Evolutionary conservation across 2,888 invertebrate genomes (phyloP).

Genomic region (Pristionchus entomophagus): DNA sequence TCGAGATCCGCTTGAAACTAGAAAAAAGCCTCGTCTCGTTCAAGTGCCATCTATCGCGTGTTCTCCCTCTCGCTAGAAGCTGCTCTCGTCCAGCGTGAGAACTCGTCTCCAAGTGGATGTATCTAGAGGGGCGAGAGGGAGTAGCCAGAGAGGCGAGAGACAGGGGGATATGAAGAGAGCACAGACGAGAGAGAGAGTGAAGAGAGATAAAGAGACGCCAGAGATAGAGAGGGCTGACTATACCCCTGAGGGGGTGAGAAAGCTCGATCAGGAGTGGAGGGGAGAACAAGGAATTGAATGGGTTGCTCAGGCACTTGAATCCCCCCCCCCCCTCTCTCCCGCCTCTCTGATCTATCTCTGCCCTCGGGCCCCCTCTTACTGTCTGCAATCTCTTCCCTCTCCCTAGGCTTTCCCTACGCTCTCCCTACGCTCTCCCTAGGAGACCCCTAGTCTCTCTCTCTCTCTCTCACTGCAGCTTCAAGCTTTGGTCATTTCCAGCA

Average conservation of each 20-base stretch:
- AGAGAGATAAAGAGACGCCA: not conserved
- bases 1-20: not conserved
- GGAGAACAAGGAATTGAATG: conserved; percentile 29
- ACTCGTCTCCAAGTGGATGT: not conserved
- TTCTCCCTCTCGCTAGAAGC: not conserved
- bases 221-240: not conserved
- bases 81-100: not conserved
- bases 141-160: not conserved
- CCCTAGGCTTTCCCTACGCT: not conserved
- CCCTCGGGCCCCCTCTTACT: not conserved
- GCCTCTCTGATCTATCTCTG: not conserved
- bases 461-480: not conserved
- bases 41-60: conserved; percentile 14
- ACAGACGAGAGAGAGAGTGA: not conserved
- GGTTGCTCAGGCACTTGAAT: not conserved
- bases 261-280: conserved; percentile 6
- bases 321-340: not conserved
- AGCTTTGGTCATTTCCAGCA: not conserved
- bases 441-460: not conserved
- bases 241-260: not conserved
- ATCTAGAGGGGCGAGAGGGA: not conserved
- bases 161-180: not conserved
- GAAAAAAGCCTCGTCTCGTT: not conserved
- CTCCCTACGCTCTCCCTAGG: not conserved
- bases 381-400: not conserved